phyloP scores from a whole-genome alignment of 2,797 vertebrate genomes.

The Phataginus tricuspis region DNA sequence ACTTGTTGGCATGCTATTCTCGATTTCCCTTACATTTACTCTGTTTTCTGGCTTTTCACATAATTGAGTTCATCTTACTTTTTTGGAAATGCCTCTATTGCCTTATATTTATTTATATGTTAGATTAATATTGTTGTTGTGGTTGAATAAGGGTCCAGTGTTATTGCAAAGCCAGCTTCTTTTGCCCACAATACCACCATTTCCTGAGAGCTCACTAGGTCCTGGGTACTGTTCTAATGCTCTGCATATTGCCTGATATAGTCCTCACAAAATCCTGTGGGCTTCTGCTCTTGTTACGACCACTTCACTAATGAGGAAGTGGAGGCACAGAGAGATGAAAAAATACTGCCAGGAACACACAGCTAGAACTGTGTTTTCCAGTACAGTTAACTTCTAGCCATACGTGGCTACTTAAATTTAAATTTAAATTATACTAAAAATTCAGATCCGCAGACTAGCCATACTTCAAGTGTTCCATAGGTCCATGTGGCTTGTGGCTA shows the following conservation, averaged over 20 bases:
- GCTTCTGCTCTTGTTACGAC: not conserved
- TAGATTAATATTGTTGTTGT: not conserved
- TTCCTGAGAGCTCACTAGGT: not conserved
- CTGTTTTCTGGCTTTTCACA: slow-evolving; percentile 1
- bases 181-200: not conserved
- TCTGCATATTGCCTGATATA: not conserved
- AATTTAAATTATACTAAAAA: slow-evolving; percentile 20
- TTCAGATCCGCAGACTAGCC: not conserved
- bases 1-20: slow-evolving; percentile 29
- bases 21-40: slow-evolving; percentile 17
- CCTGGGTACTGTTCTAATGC: not conserved
- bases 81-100: slow-evolving; percentile 24
- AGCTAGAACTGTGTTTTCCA: not conserved
- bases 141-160: not conserved
- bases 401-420: not conserved
- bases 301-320: slow-evolving; percentile 9
- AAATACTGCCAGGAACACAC: not conserved
- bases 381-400: not conserved
- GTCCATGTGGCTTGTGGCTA: not conserved
- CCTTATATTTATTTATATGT: not conserved
- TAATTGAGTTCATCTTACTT: not conserved
- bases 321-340: not conserved
- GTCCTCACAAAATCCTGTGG: not conserved
- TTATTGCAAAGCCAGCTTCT: not conserved
- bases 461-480: not conserved